These are phyloP conservation scores for Brienomyrus longianalis DNA, from an alignment of 2,113 vertebrate species.

Conservation along the genomic window DNA sequence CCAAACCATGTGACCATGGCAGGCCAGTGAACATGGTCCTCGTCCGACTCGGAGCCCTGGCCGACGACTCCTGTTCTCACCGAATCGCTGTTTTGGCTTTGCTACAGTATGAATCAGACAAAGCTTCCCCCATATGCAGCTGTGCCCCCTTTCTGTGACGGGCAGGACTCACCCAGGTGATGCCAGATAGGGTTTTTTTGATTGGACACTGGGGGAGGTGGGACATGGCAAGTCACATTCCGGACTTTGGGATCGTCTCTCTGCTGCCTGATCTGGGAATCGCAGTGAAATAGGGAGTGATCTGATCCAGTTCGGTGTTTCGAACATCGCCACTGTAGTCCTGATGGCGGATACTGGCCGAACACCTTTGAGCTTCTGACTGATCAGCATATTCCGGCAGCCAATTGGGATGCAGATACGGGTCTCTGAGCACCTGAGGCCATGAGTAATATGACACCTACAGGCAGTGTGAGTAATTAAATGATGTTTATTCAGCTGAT, in stretches of 20 bases:
- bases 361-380: background rate
- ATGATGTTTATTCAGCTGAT: background rate
- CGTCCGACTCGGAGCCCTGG: background rate
- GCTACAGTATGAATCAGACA: background rate
- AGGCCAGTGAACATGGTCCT: background rate
- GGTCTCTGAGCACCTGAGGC: background rate
- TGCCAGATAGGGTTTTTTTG: background rate
- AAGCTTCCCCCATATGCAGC: background rate
- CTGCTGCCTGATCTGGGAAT: background rate
- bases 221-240: background rate
- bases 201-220: background rate
- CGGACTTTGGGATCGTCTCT: background rate
- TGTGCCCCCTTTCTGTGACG: background rate
- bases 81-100: background rate
- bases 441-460: background rate
- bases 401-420: background rate
- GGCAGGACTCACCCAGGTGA: background rate
- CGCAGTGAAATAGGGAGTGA: background rate
- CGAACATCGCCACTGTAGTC: background rate
- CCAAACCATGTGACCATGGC: background rate
- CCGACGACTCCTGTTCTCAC: background rate
- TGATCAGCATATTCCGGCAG: background rate
- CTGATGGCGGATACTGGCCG: background rate
- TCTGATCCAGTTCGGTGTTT: background rate
- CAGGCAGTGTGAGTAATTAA: background rate